A percentile compares a stretch with the other conserved stretches of the same genome.
Conservation (phyloP, 2,113 vertebrate genomes). For the Eurypyga helias region DNA sequence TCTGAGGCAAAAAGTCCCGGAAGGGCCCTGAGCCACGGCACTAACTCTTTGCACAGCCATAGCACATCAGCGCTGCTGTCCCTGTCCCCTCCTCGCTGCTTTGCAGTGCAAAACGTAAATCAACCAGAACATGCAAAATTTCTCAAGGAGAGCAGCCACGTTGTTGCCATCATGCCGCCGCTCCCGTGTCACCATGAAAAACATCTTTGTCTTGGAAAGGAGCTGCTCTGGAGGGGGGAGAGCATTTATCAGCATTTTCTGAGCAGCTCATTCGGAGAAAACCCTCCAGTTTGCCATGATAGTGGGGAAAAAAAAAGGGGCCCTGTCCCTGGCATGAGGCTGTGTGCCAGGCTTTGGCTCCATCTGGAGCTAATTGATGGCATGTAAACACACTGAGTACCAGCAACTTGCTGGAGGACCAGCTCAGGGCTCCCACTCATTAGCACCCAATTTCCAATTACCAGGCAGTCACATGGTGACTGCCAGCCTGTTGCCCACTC, state of each 20-base stretch:
- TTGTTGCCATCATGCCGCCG: not conserved
- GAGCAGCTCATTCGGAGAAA: not conserved
- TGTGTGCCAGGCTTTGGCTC: conserved; percentile 19
- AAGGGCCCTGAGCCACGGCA: not conserved
- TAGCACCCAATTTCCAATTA: not conserved
- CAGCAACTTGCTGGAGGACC: fast-evolving
- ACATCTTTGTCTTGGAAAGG: not conserved
- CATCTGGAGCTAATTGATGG: not conserved
- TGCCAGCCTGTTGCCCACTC: fast-evolving
- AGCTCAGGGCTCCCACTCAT: not conserved
- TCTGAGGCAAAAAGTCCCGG: no score
- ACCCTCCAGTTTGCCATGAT: fast-evolving
- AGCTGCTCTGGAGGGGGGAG: not conserved
- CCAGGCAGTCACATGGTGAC: not conserved
- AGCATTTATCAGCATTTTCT: not conserved
- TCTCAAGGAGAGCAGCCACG: fast-evolving
- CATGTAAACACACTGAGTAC: fast-evolving
- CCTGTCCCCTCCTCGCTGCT: not conserved
- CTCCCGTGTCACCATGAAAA: not conserved
- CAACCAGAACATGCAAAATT: fast-evolving
- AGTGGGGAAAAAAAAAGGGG: no score
- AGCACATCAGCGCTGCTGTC: no score
- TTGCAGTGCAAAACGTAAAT: fast-evolving
- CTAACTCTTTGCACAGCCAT: not conserved
- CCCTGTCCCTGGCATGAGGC: fast-evolving